Evolutionary conservation across 1,140 invertebrate species (phyloP), one percentile per base, ranked within the genome.

Genomic region (Bacillus rossius): DNA sequence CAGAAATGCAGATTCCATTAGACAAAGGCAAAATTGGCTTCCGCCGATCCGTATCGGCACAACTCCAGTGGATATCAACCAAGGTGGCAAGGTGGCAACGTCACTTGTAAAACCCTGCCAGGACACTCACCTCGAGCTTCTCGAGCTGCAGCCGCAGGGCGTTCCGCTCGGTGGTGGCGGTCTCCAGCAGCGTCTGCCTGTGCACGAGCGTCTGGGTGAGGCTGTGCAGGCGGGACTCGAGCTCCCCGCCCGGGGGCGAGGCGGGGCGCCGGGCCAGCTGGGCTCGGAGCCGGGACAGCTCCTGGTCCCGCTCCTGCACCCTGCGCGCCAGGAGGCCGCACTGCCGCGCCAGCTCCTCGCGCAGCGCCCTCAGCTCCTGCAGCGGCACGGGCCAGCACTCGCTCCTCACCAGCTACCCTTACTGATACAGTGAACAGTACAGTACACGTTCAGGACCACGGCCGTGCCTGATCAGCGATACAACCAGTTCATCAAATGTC

Each of bases 171-270:
- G 86, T 85, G 25, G 86, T 89, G 16, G 91, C 74, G 22, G 81
- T 78, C 71, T 93, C 91, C 23, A 94, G 66, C 52, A 83, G 77
- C 50, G 84, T 85, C 70, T 94, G 91, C 67, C 92, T 92, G 57
- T 86, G 79, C 52, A 93, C 88, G 16, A 93, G 74, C 47, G 86
- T 88, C 68, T 91, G 86, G 1, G 89, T 92, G 10, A 92, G 75
- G 2, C 80, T 76, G 54, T 85, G 78, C 2, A 92, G 71, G 59
- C 88, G 76, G 8, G 79, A 77, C 72, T 91, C 87, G 59, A 88
- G 65, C 75, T 90, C 82, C 54, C 69, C 74, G 58, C 79, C 79
- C 22, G 79, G 79, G 1, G 75, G 79, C 8, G 75, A 73, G 60
- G 77, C 74, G 19, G 77, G 78, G 8, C 79, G 63, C 69, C 77